These are phyloP conservation scores for Sclerurus mexicanus DNA, from an alignment of 2,113 vertebrate genomes.

Conservation along the genomic window DNA sequence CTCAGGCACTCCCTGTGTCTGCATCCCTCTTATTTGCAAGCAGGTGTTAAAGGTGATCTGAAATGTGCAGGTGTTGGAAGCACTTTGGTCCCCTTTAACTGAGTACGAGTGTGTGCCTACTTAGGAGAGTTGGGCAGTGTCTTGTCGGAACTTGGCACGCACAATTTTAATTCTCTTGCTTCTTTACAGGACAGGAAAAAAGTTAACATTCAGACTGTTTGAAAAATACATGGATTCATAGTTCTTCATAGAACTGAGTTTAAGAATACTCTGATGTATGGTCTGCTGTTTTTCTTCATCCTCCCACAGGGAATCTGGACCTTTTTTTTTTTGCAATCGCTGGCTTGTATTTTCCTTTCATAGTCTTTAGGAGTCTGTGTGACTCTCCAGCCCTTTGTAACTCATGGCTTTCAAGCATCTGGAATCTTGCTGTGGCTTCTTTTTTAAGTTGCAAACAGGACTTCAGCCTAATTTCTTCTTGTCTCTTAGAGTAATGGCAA, in stretches of 20 bases:
- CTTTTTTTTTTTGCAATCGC: not conserved
- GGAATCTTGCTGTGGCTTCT: not conserved
- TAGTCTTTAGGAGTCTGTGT: not conserved
- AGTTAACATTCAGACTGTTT: not conserved
- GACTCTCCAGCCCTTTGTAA: not conserved
- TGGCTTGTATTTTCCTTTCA: not conserved
- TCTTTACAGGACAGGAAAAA: not conserved
- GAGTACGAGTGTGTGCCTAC: accelerated
- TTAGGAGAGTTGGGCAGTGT: not conserved
- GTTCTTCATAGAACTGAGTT: not conserved
- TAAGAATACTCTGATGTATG: not conserved
- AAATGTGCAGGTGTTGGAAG: not conserved
- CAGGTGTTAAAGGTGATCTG: not conserved
- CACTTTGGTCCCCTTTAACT: not conserved
- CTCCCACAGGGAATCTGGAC: not conserved
- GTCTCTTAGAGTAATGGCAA: not conserved
- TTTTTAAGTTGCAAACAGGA: not conserved
- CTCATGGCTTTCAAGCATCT: not conserved
- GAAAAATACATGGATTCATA: not conserved
- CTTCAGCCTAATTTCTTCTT: not conserved
- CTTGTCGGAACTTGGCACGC: not conserved
- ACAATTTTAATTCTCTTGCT: not conserved
- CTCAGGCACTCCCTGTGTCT: not conserved
- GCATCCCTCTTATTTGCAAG: not conserved
- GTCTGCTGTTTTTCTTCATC: not conserved